Evolutionary conservation across 2,797 vertebrate species (phyloP), one percentile per base, ranked within the genome.

Genomic region (Sparus aurata): DNA sequence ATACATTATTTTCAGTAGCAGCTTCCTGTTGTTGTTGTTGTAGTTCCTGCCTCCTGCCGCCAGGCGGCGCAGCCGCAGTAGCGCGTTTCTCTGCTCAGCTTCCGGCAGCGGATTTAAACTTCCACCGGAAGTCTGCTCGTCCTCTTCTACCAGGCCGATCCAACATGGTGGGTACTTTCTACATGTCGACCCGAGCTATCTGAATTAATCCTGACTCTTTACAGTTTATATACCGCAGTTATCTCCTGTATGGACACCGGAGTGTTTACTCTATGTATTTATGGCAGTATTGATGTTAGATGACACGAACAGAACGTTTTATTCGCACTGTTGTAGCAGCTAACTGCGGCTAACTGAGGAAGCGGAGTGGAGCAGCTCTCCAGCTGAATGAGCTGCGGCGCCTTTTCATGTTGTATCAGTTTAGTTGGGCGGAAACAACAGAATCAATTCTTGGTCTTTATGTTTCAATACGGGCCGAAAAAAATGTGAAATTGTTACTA

Each of bases 121-220:
- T 38, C 74, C 88, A 72, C 82, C 87, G 91, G 83, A 91, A 90
- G 63, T 93, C 61, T 74, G 65, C 81, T 78, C 69, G 94, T 92
- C 91, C 96, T 95, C 94, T 96, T 96, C 85, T 82, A 86, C 90
- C 88, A 85, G 90, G 89, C 86, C 90, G 89, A 85, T 95, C 95
- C 93, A 93, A 92, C 92, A 98, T 99, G 98, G 97, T 98, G 96
- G 93, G 98, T 96, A 0, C 0, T 0, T 12, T 7, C 9, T 60
- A 0, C 5, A 10, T 13, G 2, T 15, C 2, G 58, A 63, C 43
- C 17, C 4, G 6, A 1, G 1, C 9, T 23, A 85, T 93, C 90
- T 8, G 7, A 1, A 0, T 0, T 17, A 90, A 96, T 97, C 96
- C 85, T 62, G 0, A 0, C 0, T 3, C 59, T 59, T 30, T 20